Conservation (phyloP, 2,888 invertebrate genomes). For the Lasioglossum morio region DNA sequence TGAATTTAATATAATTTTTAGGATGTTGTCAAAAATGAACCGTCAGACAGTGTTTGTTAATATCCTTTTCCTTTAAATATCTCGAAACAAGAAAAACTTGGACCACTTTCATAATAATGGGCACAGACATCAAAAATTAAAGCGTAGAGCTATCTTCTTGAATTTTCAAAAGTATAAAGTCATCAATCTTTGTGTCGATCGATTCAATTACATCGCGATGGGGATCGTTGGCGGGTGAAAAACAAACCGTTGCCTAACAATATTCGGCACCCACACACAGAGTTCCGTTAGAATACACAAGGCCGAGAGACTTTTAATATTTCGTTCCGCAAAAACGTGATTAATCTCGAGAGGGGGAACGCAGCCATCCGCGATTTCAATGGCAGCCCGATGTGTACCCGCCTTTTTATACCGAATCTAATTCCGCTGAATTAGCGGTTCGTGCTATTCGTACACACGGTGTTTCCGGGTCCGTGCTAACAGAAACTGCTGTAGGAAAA, state of each 20-base stretch:
- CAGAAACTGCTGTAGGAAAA: constrained; percentile 28
- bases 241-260: constrained; percentile 6
- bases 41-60: too few species aligned
- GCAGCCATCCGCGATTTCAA: constrained; percentile 13
- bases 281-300: not conserved
- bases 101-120: too few species aligned
- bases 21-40: too few species aligned
- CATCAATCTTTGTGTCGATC: not conserved
- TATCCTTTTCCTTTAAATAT: too few species aligned
- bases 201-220: not conserved
- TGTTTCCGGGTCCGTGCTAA: constrained; percentile 17
- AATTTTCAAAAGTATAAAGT: not conserved
- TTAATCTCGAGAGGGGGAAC: constrained; percentile 8
- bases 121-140: not conserved
- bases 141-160: not conserved
- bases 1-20: too few species aligned
- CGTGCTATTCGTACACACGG: constrained; percentile 20
- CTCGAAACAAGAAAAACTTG: too few species aligned
- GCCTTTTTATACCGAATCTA: constrained; percentile 21
- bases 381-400: constrained; percentile 8
- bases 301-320: not conserved
- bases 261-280: not conserved
- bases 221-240: not conserved
- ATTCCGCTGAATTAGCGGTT: constrained; percentile 40
- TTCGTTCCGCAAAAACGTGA: not conserved